phyloP scores from a whole-genome alignment of 2,888 invertebrate species.

The Minunthozetes semirufus region DNA sequence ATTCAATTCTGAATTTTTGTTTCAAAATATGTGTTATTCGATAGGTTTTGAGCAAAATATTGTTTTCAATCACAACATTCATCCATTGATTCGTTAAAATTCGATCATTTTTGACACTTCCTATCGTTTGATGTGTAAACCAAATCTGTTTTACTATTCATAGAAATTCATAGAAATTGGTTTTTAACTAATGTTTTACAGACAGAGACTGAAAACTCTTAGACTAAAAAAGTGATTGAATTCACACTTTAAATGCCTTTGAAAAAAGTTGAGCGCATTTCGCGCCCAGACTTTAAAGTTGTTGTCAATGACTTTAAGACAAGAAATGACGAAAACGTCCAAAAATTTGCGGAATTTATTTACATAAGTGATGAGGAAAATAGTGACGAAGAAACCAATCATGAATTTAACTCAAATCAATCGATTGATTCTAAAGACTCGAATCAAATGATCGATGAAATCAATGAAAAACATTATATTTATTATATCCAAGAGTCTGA shows the following conservation, averaged over 20 bases:
- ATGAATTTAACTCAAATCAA: not conserved
- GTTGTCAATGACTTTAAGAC: not conserved
- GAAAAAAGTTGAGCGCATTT: constrained; percentile 1
- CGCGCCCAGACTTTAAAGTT: not conserved
- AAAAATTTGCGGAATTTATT: constrained; percentile 21
- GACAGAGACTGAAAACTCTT: not conserved
- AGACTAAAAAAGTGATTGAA: not conserved
- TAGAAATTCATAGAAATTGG: too few relatives aligned
- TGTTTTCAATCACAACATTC: too few relatives aligned
- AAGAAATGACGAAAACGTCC: not conserved
- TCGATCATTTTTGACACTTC: too few relatives aligned
- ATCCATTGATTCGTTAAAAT: too few relatives aligned
- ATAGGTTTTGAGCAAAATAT: not conserved
- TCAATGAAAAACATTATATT: not conserved
- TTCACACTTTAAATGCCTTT: not conserved
- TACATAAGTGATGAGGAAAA: constrained; percentile 3
- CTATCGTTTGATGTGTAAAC: too few relatives aligned
- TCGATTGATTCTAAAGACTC: not conserved
- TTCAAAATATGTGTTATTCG: not conserved
- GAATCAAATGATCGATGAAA: constrained; percentile 1
- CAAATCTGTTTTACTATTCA: too few relatives aligned
- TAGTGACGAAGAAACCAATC: not conserved
- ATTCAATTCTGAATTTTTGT: not conserved
- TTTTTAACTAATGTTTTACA: too few relatives aligned
- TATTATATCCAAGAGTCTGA: not conserved